Conservation (phyloP, 1,140 invertebrate genomes). For the Drosophila orena region DNA sequence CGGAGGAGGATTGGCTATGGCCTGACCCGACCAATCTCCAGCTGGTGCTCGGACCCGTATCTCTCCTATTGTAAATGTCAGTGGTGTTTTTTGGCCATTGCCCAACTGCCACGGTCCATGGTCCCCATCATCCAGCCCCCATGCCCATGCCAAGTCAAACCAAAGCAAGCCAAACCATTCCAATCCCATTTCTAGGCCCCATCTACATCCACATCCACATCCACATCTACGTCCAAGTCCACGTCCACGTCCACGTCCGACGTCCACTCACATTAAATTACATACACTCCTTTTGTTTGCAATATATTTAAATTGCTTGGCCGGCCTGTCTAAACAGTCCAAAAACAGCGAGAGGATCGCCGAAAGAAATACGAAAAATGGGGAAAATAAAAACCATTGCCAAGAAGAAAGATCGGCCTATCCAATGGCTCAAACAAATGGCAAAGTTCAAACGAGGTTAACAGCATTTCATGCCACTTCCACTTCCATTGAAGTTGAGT, state of each 20-base stretch:
- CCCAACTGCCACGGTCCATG: conserved; percentile 44
- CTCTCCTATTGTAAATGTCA: conserved; percentile 42
- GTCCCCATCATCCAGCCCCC: conserved; percentile 14
- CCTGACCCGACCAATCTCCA: conserved; percentile 48
- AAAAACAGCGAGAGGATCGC: conserved; percentile 33
- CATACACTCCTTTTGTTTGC: conserved; percentile 76
- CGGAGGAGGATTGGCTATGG: conserved; percentile 31
- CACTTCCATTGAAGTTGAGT: conserved; percentile 56
- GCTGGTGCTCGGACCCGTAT: conserved; percentile 50
- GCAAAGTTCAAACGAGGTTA: conserved; percentile 83
- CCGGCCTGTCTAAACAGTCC: conserved; percentile 62
- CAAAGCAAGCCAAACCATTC: conserved; percentile 6
- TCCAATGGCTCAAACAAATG: conserved; percentile 83
- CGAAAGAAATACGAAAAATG: conserved; percentile 14
- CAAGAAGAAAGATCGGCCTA: conserved; percentile 71
- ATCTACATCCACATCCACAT: conserved; percentile 23
- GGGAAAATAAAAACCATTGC: conserved; percentile 17
- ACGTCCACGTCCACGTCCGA: conserved; percentile 13
- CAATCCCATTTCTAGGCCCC: conserved; percentile 49
- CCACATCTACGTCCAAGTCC: conserved; percentile 19
- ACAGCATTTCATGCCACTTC: conserved; percentile 78
- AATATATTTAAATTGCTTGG: conserved; percentile 76
- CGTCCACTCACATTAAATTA: conserved; percentile 74
- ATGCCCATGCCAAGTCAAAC: not conserved
- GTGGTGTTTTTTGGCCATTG: conserved; percentile 47